Evolutionary conservation across 2,113 vertebrate species (phyloP).

Genomic region (Rissa tridactyla): DNA sequence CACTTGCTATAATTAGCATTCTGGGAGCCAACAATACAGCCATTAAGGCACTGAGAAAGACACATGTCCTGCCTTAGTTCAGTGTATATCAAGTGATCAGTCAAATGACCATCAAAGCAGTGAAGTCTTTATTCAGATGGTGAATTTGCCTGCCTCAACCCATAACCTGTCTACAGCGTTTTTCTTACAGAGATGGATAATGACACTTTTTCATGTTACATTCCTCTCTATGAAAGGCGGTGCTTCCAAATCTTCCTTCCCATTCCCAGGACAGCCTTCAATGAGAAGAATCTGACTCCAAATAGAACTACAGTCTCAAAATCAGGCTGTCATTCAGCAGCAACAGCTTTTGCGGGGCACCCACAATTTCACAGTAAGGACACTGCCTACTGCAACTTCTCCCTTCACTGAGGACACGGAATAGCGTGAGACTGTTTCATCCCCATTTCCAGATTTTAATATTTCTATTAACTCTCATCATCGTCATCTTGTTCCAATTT

Average conservation of each 20-base stretch:
- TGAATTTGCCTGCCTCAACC: background rate
- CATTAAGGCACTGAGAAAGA: conserved; percentile 5
- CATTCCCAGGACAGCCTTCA: background rate
- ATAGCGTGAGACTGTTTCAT: background rate
- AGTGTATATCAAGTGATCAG: background rate
- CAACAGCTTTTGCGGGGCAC: background rate
- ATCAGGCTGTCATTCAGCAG: background rate
- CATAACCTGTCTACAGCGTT: background rate
- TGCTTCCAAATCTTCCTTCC: background rate
- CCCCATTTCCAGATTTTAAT: background rate
- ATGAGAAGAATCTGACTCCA: background rate
- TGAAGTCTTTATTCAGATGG: background rate
- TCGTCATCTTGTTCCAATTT: background rate
- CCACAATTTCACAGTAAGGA: background rate
- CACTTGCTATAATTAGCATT: conserved; percentile 45
- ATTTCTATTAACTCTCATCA: background rate
- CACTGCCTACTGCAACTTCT: accelerated
- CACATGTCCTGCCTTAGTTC: background rate
- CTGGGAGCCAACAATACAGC: background rate
- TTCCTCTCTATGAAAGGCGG: background rate
- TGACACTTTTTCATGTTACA: background rate
- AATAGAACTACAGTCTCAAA: background rate
- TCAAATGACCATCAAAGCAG: background rate
- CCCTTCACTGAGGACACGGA: background rate
- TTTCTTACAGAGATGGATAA: background rate